Conservation (phyloP, 1,140 invertebrate species). For the Portunus trituberculatus region DNA sequence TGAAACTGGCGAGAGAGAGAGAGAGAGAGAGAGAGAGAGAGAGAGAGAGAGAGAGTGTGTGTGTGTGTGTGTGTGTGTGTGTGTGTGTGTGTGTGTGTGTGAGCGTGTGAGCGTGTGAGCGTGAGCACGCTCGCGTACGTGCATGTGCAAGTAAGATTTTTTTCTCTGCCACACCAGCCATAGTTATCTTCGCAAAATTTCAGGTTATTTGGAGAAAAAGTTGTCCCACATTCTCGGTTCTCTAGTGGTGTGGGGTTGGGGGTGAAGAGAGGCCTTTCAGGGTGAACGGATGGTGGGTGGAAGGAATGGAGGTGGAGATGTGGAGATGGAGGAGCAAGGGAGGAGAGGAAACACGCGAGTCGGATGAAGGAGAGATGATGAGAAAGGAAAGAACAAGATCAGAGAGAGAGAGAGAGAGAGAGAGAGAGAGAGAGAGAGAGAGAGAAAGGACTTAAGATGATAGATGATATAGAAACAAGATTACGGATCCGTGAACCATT, state of each 20-base stretch:
- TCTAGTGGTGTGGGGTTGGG: too few relatives aligned
- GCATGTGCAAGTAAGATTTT: background rate
- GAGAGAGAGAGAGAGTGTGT: background rate
- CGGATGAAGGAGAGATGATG: background rate
- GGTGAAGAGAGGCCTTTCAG: too few relatives aligned
- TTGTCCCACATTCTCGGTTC: too few relatives aligned
- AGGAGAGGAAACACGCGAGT: background rate
- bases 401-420: slow-evolving; percentile 31
- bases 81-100: background rate
- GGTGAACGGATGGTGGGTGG: background rate
- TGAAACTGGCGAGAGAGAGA: background rate
- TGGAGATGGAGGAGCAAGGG: background rate
- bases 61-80: background rate
- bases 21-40: slow-evolving; percentile 20
- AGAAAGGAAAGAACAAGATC: background rate
- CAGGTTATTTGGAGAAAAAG: too few relatives aligned
- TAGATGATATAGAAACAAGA: too few relatives aligned
- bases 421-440: slow-evolving; percentile 30
- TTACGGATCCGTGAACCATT: too few relatives aligned
- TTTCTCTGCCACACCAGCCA: too few relatives aligned
- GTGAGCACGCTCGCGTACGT: background rate
- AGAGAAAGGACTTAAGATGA: background rate
- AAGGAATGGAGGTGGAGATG: background rate
- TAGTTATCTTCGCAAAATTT: too few relatives aligned
- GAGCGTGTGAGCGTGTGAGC: background rate